Base-by-base conservation (phyloP, 2,113 vertebrate species). In the Strigops habroptila region DNA sequence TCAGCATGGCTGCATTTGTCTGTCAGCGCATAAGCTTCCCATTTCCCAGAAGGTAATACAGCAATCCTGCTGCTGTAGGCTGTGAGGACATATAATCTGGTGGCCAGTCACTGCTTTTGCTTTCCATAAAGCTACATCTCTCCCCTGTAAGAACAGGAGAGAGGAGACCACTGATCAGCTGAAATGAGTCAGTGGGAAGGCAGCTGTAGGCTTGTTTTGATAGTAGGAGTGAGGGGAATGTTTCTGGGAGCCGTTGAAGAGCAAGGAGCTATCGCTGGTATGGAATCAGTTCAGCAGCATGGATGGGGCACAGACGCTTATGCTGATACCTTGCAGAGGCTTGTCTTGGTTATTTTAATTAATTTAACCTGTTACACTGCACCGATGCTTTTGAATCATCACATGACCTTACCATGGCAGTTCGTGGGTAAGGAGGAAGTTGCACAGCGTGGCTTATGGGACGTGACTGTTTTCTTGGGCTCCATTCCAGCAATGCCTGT, bases 121-220 rank as follows among this genome's bases (percentile, higher is more conserved):
- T 96, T 97, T 92, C 81, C 18, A 31, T 67, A 78, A 90, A 94
- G 65, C 46, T 75, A 49, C 75, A 60, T 71, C 31, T 81, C 24
- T 82, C 57, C 90, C 35, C 65, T 51, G 18, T 37, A 22, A 41
- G 62, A 93, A 63, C 46, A 76, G 43, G 53, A 82, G 71, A 19
- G 55, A 35, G 52, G 23, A 39, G 74, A 80, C 79, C 65, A 22
- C 49, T 57, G 74, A 15, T 83, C 5, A 49, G 15, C 53, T 52
- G 33, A 53, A 35, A 14, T 60, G 60, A 81, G 57, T 93, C 28
- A 41, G 30, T 67, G 71, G 35, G 37, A 65, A 37, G 68, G 76
- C 35, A 80, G 62, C 18, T 87, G 68, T 86, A 6, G 28, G 91
- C 91, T 91, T 0, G 0, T 82, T 81, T 64, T 59, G 57, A 13